phyloP scores from a whole-genome alignment of 2,113 vertebrate species.

The Odobenus rosmarus region DNA sequence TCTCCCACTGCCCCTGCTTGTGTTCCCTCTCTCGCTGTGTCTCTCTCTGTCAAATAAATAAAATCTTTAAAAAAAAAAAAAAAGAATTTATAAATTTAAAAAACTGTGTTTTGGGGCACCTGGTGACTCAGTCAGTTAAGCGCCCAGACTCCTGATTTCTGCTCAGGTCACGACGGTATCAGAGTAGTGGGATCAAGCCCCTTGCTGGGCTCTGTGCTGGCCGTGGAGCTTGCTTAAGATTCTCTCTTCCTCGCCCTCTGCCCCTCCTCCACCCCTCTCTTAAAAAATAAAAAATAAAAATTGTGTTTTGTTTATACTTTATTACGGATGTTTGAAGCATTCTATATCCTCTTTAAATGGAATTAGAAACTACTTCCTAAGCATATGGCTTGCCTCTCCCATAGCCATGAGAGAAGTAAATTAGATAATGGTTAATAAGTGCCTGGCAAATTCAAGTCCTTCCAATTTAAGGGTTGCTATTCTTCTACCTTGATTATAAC shows the following conservation, averaged over 20 bases:
- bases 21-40: too few relatives aligned
- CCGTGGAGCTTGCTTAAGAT: not conserved
- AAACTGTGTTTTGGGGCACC: too few relatives aligned
- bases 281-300: not conserved
- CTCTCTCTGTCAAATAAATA: too few relatives aligned
- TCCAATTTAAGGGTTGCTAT: slow-evolving; percentile 22
- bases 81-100: too few relatives aligned
- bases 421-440: not conserved
- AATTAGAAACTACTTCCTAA: not conserved
- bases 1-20: too few relatives aligned
- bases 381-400: not conserved
- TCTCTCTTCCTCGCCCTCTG: not conserved
- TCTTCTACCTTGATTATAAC: not conserved
- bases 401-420: not conserved
- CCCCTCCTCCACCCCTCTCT: not conserved
- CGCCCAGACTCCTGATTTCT: too few relatives aligned
- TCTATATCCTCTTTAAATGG: not conserved
- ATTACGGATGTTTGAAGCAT: not conserved
- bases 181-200: not conserved
- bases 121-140: not conserved
- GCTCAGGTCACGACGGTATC: not conserved
- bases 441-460: slow-evolving; percentile 25
- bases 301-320: not conserved
- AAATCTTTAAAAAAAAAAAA: too few relatives aligned
- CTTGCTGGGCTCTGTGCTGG: not conserved